Evolutionary conservation across 2,113 vertebrate species (phyloP).

Genomic region (Cathartes aura): DNA sequence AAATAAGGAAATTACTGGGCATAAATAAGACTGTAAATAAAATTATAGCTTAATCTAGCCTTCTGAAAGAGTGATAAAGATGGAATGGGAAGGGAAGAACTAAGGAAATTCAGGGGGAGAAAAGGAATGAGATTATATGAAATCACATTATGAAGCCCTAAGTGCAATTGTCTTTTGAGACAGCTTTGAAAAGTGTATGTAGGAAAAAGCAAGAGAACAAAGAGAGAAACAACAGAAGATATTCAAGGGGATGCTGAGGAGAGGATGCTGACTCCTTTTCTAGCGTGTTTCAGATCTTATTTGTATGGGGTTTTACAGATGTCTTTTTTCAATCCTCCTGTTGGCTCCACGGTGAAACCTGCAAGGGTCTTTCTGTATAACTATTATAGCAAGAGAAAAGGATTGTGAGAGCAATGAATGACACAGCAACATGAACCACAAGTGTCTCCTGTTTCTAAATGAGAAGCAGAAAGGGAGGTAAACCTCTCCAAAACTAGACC

Average conservation of each 20-base stretch:
- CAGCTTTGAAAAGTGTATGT: neutral
- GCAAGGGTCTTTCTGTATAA: neutral
- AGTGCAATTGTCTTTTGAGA: neutral
- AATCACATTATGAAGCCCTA: neutral
- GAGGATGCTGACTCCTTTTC: neutral
- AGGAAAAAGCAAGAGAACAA: neutral
- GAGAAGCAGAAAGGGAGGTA: neutral
- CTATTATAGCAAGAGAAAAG: neutral
- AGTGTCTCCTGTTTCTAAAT: neutral
- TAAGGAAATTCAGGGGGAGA: neutral
- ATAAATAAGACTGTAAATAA: neutral
- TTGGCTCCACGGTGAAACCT: neutral
- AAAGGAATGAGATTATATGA: neutral
- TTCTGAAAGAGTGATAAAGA: neutral
- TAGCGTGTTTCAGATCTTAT: neutral
- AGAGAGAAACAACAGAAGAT: neutral
- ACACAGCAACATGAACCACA: fast-evolving
- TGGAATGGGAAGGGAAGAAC: neutral
- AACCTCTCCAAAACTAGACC: neutral
- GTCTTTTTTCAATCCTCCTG: neutral
- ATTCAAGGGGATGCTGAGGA: neutral
- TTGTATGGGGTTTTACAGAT: neutral
- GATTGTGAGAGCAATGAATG: neutral
- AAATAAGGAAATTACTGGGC: neutral
- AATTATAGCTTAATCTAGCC: neutral